Percentiles rank a stretch among this genome's conserved stretches.
phyloP scores from a whole-genome alignment of 1,140 invertebrate species.

The Anoplolepis gracilipes region DNA sequence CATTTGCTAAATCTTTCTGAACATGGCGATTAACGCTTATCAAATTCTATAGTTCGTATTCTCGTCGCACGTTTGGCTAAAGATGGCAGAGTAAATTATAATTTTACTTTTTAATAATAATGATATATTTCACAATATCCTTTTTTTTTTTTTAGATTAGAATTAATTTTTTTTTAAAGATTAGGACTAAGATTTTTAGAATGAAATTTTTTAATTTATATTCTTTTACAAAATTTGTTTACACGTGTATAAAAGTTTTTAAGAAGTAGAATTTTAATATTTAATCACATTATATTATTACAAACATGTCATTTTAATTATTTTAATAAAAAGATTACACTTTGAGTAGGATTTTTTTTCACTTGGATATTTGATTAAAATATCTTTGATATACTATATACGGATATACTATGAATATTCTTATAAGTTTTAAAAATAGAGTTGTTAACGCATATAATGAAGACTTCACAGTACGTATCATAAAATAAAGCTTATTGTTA shows the following conservation, averaged over 20 bases:
- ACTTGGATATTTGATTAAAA: background rate
- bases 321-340: too few relatives aligned
- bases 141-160: too few relatives aligned
- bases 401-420: too few relatives aligned
- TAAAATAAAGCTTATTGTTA: background rate
- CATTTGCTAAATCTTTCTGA: slow-evolving; percentile 14
- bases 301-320: too few relatives aligned
- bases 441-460: background rate
- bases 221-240: too few relatives aligned
- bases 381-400: background rate
- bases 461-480: background rate
- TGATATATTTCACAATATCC: background rate
- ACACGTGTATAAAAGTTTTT: too few relatives aligned
- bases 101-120: background rate
- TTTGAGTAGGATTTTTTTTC: too few relatives aligned
- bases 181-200: too few relatives aligned
- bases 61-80: slow-evolving; percentile 30
- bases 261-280: too few relatives aligned
- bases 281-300: too few relatives aligned
- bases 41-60: slow-evolving; percentile 34
- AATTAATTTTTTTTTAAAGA: too few relatives aligned
- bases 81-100: background rate
- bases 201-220: too few relatives aligned
- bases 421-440: background rate
- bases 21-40: slow-evolving; percentile 37